Percentiles rank a stretch among this genome's conserved stretches.
These are phyloP conservation scores for Laterallus jamaicensis DNA, from an alignment of 2,113 vertebrate genomes.

Conservation along the genomic window DNA sequence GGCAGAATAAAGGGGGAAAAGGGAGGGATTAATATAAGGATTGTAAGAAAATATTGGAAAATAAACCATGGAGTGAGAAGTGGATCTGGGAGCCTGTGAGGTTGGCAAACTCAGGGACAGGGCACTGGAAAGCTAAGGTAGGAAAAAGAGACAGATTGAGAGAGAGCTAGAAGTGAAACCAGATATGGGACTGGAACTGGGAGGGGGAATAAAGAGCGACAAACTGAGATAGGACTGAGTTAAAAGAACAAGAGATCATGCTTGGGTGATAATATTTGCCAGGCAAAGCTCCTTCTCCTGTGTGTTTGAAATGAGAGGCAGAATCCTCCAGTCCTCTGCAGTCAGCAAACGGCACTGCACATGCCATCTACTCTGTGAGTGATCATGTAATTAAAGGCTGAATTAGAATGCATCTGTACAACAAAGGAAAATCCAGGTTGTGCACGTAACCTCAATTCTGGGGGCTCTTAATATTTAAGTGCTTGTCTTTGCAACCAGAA, in stretches of 20 bases:
- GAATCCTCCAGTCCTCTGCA: neutral
- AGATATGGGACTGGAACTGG: accelerated
- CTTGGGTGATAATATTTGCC: neutral
- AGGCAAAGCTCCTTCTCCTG: neutral
- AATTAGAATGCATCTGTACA: conserved; percentile 56
- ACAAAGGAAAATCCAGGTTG: conserved; percentile 51
- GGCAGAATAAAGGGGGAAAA: neutral
- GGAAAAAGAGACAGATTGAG: neutral
- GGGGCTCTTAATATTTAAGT: conserved; percentile 41
- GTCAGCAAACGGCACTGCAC: neutral
- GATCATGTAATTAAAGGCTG: conserved; percentile 48
- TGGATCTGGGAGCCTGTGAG: neutral
- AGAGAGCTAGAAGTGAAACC: neutral
- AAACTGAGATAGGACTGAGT: neutral
- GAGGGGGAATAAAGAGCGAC: neutral
- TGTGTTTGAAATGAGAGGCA: neutral
- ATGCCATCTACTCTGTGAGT: conserved; percentile 25
- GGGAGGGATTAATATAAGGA: neutral
- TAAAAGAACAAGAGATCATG: neutral
- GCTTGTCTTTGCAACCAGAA: conserved; percentile 26
- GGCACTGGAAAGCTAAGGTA: neutral
- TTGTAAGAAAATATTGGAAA: neutral
- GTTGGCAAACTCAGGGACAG: neutral
- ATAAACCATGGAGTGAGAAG: neutral
- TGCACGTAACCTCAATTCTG: conserved; percentile 27